Evolutionary conservation across 2,888 invertebrate genomes (phyloP).

Genomic region (Cyrtodaria siliqua): DNA sequence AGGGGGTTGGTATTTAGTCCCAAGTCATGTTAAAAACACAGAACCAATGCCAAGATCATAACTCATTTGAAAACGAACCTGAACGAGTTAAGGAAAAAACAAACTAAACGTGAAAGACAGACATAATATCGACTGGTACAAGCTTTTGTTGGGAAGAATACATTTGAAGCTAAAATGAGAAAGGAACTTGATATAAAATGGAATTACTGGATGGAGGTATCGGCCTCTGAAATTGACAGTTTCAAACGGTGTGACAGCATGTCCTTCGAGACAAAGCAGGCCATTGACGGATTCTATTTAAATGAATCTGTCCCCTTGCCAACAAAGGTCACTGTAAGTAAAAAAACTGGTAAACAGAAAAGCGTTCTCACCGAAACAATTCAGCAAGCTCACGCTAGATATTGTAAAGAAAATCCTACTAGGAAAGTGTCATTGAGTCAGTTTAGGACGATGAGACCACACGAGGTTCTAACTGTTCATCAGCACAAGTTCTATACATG

Average conservation of each 20-base stretch:
- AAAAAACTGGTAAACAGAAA: no score
- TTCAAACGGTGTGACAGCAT: not conserved
- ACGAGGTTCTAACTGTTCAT: no score
- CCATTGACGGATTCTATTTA: conserved; percentile 9
- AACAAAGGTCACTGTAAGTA: no score
- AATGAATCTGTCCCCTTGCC: conserved; percentile 11
- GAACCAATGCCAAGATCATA: not conserved
- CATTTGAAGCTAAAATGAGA: conserved; percentile 6
- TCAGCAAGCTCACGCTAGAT: no score
- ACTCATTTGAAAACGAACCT: conserved; percentile 1
- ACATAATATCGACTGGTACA: no score
- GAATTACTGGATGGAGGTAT: conserved; percentile 10
- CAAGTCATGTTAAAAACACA: not conserved
- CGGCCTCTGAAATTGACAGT: not conserved
- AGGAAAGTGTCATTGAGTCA: no score
- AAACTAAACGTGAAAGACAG: conserved; percentile 6
- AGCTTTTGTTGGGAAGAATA: conserved; percentile 1
- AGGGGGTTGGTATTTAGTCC: conserved; percentile 7
- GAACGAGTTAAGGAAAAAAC: no score
- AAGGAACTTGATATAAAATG: conserved; percentile 12
- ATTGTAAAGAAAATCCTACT: no score
- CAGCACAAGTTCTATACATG: no score
- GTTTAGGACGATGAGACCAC: no score
- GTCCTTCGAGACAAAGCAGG: conserved; percentile 3
- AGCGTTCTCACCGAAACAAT: no score